A percentile compares a stretch with the other conserved stretches of the same genome.
Evolutionary conservation across 2,888 invertebrate species (phyloP).

Genomic region (Lochmaea capreae): DNA sequence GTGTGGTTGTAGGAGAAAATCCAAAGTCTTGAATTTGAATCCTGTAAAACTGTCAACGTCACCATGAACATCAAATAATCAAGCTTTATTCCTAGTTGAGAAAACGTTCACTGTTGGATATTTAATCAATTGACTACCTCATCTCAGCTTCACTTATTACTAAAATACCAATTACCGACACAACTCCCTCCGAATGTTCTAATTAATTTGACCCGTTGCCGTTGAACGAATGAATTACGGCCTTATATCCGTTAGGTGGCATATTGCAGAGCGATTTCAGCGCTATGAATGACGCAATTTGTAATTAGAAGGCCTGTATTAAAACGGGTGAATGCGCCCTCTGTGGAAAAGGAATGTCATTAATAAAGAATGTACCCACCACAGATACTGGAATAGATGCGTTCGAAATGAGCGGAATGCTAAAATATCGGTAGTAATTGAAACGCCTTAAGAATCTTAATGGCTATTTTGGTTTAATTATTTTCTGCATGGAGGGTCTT

Average conservation of each 20-base stretch:
- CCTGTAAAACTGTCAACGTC: not conserved
- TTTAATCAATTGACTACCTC: slow-evolving; percentile 27
- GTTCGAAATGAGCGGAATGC: slow-evolving; percentile 45
- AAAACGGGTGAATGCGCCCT: slow-evolving; percentile 46
- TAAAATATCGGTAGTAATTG: slow-evolving; percentile 54
- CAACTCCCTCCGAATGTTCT: slow-evolving; percentile 57
- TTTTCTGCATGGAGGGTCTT: not conserved
- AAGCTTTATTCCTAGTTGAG: slow-evolving; percentile 3
- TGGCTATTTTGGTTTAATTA: slow-evolving; percentile 16
- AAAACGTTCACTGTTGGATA: slow-evolving; percentile 11
- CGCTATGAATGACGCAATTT: slow-evolving; percentile 61
- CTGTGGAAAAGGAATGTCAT: slow-evolving; percentile 60
- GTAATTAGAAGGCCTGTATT: slow-evolving; percentile 60
- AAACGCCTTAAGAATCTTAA: slow-evolving; percentile 22
- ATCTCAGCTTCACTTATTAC: slow-evolving; percentile 35
- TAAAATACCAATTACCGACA: slow-evolving; percentile 45
- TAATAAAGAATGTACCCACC: slow-evolving; percentile 63
- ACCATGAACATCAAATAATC: not conserved
- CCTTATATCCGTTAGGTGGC: slow-evolving; percentile 64
- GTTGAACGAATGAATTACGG: slow-evolving; percentile 62
- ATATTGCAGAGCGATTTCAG: slow-evolving; percentile 63
- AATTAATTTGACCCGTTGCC: slow-evolving; percentile 64
- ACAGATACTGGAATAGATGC: slow-evolving; percentile 49
- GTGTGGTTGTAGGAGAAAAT: no score
- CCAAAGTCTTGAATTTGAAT: no score